Percentiles rank a stretch among this genome's conserved stretches.
These are phyloP conservation scores for Lepeophtheirus nordmannii DNA, from an alignment of 2,888 invertebrate genomes.

Conservation along the genomic window DNA sequence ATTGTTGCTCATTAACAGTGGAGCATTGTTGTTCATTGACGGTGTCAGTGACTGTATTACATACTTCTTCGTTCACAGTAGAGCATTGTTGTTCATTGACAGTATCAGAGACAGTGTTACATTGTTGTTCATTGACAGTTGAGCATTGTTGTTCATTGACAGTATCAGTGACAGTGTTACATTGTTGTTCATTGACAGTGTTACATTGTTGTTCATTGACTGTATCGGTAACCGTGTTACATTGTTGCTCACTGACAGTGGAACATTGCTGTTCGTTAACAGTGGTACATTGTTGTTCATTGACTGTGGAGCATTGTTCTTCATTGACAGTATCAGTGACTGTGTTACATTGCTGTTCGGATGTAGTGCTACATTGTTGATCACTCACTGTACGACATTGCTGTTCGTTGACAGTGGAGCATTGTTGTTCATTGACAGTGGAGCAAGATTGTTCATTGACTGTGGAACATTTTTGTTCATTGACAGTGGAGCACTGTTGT, in stretches of 20 bases:
- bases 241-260: slow-evolving; percentile 17
- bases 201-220: slow-evolving; percentile 15
- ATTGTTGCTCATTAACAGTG: slow-evolving; percentile 15
- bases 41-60: slow-evolving; percentile 12
- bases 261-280: slow-evolving; percentile 18
- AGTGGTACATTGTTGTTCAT: slow-evolving; percentile 9
- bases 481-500: slow-evolving; percentile 7
- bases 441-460: slow-evolving; percentile 11
- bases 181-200: slow-evolving; percentile 16
- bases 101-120: slow-evolving; percentile 2
- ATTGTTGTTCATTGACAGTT: background rate
- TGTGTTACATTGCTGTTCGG: background rate
- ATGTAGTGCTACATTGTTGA: slow-evolving; percentile 13
- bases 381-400: slow-evolving; percentile 1
- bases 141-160: slow-evolving; percentile 20
- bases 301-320: background rate
- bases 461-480: background rate
- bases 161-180: slow-evolving; percentile 8
- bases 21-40: slow-evolving; percentile 18
- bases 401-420: slow-evolving; percentile 2
- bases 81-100: slow-evolving; percentile 21
- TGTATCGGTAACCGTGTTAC: slow-evolving; percentile 8
- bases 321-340: background rate
- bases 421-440: background rate
- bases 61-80: slow-evolving; percentile 14